Percentiles rank a stretch among this genome's conserved stretches.
phyloP scores from a whole-genome alignment of 2,888 invertebrate genomes.

The Gymnocheta viridis region DNA sequence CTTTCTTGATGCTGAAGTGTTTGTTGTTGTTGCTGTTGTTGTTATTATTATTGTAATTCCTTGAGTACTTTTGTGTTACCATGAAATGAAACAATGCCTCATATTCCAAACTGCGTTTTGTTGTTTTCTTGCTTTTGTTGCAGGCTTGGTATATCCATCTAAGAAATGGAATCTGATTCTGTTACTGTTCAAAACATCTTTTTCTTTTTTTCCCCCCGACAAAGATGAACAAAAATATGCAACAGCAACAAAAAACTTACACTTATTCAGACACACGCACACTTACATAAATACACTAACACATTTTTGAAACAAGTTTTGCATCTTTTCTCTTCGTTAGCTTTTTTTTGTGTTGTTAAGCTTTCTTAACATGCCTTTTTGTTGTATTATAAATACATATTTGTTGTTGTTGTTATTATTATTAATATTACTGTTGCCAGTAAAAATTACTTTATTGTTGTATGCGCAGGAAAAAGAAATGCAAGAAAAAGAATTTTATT shows the following conservation, averaged over 20 bases:
- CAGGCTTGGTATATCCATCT: background rate
- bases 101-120: constrained; percentile 50
- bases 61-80: constrained; percentile 48
- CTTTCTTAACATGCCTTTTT: constrained; percentile 56
- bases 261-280: constrained; percentile 6
- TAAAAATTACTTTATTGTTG: constrained; percentile 58
- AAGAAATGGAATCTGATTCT: constrained; percentile 37
- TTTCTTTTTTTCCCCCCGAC: constrained; percentile 7
- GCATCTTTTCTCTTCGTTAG: constrained; percentile 66
- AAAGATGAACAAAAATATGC: constrained; percentile 6
- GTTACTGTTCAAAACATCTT: constrained; percentile 12
- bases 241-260: constrained; percentile 7
- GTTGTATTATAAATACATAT: constrained; percentile 42
- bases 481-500: constrained; percentile 39
- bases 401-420: constrained; percentile 65
- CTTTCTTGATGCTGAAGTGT: constrained; percentile 25
- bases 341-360: constrained; percentile 68
- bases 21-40: constrained; percentile 24
- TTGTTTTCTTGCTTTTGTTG: constrained; percentile 11
- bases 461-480: constrained; percentile 28
- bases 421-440: constrained; percentile 60
- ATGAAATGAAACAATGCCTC: constrained; percentile 54
- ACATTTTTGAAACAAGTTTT: constrained; percentile 53
- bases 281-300: background rate
- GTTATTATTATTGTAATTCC: constrained; percentile 36